Evolutionary conservation across 2,113 vertebrate species (phyloP), one percentile per base, ranked within the genome.

Genomic region (Rhinichthys klamathensis): DNA sequence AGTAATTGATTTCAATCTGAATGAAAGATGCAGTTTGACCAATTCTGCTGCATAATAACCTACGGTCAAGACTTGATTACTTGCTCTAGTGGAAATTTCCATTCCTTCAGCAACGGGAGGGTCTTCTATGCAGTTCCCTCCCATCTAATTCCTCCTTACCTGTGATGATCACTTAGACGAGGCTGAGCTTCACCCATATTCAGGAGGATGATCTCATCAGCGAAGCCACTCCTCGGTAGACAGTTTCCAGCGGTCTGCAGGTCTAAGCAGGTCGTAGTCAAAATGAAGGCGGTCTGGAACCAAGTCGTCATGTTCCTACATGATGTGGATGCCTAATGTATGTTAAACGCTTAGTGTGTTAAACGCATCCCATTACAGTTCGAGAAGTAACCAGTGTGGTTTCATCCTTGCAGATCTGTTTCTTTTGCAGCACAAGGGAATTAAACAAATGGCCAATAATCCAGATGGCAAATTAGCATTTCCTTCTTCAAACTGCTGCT

Each of bases 381-480:
- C 21, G n/a, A 63, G n/a, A 79, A 61, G 23, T 25, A 38, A 41
- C 76, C 56, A 79, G 41, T 44, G 23, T 12, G 78, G 38, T 23
- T 54, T 67, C 25, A 23, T 54, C 21, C 27, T 21, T 2, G 21
- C 38, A 27, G 78, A 65, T 18, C 78, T 13, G 25, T 8, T 77
- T 56, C 13, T 21, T 79, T 84, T 54, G 67, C 46, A 65, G 86
- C 76, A 74, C 44, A 41, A 73, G 77, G 61, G 72, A 84, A 82
- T 73, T 69, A 72, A 67, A 60, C 63, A 69, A 86, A 56, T 76
- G 73, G 56, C 51, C 80, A 63, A 74, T 87, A 83, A 87, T 80
- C 88, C 93, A 94, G 91, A 94, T 94, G 94, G 95, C 90, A 83
- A 92, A 95, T 95, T 95, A 94, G 90, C 93, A 94, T 94, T 93